These are phyloP conservation scores for Gonocerus acuteangulatus DNA, from an alignment of 2,888 invertebrate species.

Conservation along the genomic window DNA sequence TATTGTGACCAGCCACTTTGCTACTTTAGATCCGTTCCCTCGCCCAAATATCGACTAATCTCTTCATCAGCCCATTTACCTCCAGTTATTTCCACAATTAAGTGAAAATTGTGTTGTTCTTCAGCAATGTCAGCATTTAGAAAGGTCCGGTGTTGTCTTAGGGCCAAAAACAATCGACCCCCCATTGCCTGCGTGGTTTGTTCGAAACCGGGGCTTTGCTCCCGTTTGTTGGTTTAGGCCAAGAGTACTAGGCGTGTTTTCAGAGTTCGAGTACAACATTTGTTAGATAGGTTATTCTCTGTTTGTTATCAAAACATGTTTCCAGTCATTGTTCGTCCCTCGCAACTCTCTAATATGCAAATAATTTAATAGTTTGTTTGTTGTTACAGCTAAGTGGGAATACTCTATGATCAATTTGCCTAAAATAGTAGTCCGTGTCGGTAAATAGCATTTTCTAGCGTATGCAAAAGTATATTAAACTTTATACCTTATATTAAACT, in stretches of 20 bases:
- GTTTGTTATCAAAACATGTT: constrained; percentile 13
- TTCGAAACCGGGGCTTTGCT: not conserved
- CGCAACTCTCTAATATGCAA: constrained; percentile 13
- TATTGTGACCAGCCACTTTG: too few species aligned
- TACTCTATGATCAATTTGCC: not conserved
- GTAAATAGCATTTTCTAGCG: too few species aligned
- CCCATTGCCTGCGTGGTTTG: not conserved
- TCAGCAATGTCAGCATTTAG: not conserved
- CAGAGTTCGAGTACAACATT: constrained; percentile 1
- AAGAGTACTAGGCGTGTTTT: constrained; percentile 10
- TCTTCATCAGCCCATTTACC: not conserved
- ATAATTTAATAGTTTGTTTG: constrained; percentile 17
- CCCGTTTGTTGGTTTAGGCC: constrained; percentile 14
- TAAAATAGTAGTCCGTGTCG: too few species aligned
- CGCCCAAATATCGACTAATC: too few species aligned
- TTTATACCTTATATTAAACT: too few species aligned
- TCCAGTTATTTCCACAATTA: not conserved
- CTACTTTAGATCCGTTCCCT: too few species aligned
- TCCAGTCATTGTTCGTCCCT: not conserved
- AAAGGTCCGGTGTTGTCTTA: constrained; percentile 1
- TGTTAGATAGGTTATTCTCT: constrained; percentile 11
- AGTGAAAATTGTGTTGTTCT: constrained; percentile 1
- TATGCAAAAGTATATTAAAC: too few species aligned
- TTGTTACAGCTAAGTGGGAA: constrained; percentile 11
- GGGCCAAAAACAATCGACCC: not conserved